Conservation (phyloP, 1,140 invertebrate genomes). For the Cecropterus lyciades region DNA sequence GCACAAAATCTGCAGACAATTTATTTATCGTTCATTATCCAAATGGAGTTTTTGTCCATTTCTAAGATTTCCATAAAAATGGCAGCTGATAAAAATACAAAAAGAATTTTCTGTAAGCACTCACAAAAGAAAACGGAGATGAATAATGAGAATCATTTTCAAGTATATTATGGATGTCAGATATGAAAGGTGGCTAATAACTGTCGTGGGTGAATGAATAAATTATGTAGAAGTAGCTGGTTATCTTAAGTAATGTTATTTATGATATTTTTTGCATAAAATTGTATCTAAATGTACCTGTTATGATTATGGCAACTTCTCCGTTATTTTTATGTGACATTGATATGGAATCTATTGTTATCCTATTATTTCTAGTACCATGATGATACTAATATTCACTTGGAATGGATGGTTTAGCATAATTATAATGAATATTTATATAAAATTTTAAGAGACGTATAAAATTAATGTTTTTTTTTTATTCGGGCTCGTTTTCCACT, state of each 20-base stretch:
- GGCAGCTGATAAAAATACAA: slow-evolving; percentile 24
- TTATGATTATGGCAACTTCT: not conserved
- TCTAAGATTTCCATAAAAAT: slow-evolving; percentile 15
- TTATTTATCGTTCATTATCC: slow-evolving; percentile 11
- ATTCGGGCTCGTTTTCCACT: no score
- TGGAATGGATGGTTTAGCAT: no score
- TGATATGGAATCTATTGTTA: no score
- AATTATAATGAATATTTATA: no score
- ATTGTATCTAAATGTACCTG: not conserved
- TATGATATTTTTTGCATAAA: not conserved
- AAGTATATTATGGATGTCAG: slow-evolving; percentile 9
- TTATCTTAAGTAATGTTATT: not conserved
- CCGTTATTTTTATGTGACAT: no score
- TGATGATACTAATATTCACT: no score
- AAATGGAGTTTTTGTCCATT: slow-evolving; percentile 10
- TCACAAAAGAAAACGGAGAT: slow-evolving; percentile 13
- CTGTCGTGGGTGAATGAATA: slow-evolving; percentile 4
- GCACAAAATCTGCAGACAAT: not conserved
- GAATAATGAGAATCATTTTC: slow-evolving; percentile 20
- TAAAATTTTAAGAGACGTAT: no score
- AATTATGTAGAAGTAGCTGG: not conserved
- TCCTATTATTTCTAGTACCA: no score
- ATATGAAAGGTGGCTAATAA: slow-evolving; percentile 16
- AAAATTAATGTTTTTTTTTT: no score
- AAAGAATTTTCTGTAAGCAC: slow-evolving; percentile 11